Conservation (phyloP, 2,888 invertebrate species). For the Zhengitettix transpicula region DNA sequence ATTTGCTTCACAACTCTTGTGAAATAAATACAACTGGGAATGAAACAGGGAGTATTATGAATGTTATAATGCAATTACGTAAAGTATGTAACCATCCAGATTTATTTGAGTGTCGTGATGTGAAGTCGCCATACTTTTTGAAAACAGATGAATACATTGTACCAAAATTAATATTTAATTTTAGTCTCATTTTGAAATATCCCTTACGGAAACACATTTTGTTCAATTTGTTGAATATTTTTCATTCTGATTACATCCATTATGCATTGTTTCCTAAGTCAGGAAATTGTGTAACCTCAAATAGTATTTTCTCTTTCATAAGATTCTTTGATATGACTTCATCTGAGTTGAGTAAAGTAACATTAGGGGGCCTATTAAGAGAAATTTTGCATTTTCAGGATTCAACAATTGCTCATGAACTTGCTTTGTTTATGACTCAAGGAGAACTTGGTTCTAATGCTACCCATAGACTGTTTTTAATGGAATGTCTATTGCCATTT, state of each 20-base stretch:
- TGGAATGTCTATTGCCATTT: too few relatives aligned
- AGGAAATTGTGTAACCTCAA: neutral
- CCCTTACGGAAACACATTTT: slow-evolving; percentile 49
- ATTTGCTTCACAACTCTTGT: slow-evolving; percentile 60
- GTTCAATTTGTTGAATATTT: slow-evolving; percentile 53
- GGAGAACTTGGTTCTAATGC: too few relatives aligned
- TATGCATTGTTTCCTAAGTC: neutral
- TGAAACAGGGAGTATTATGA: slow-evolving; percentile 89
- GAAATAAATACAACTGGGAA: slow-evolving; percentile 48
- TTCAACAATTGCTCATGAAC: too few relatives aligned
- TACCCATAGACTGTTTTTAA: too few relatives aligned
- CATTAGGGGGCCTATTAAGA: slow-evolving; percentile 33
- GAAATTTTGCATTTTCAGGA: too few relatives aligned
- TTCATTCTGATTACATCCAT: slow-evolving; percentile 39
- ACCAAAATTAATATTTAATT: slow-evolving; percentile 62
- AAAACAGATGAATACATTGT: slow-evolving; percentile 52
- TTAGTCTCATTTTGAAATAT: slow-evolving; percentile 48
- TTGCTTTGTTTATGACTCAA: too few relatives aligned
- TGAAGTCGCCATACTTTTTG: slow-evolving; percentile 67
- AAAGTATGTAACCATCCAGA: slow-evolving; percentile 98
- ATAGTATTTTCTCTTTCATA: slow-evolving; percentile 47
- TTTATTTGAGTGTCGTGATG: slow-evolving; percentile 81
- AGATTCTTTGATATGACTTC: slow-evolving; percentile 57
- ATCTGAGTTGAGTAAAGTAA: slow-evolving; percentile 53
- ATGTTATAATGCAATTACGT: slow-evolving; percentile 95